Evolutionary conservation across 2,797 vertebrate genomes (phyloP).

Genomic region (Squalus acanthias): DNA sequence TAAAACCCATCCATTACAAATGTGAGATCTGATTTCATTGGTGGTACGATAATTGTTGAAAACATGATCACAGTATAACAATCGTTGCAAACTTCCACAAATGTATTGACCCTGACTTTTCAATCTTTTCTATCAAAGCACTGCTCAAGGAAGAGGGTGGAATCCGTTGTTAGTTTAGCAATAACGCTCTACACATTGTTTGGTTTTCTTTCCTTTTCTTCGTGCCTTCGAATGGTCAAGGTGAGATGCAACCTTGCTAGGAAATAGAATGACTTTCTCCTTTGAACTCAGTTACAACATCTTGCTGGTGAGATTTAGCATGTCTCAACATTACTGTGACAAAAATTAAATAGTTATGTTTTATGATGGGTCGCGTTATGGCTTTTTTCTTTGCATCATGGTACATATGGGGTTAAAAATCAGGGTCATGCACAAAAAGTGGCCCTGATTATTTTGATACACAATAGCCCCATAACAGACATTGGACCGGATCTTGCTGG

Average conservation of each 20-base stretch:
- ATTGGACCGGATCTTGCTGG: not conserved
- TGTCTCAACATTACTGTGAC: not conserved
- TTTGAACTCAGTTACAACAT: not conserved
- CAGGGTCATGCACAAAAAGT: not conserved
- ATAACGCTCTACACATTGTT: not conserved
- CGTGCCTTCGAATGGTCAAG: not conserved
- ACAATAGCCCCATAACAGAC: not conserved
- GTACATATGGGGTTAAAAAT: not conserved
- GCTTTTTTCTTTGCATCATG: not conserved
- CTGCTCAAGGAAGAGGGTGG: not conserved
- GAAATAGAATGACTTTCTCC: not conserved
- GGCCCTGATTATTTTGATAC: not conserved
- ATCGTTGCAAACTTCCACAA: not conserved
- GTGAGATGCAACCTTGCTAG: not conserved
- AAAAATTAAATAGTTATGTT: not conserved
- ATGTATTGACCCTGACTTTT: not conserved
- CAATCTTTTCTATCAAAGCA: not conserved
- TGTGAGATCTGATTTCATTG: not conserved
- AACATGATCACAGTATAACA: not conserved
- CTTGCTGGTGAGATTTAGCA: not conserved
- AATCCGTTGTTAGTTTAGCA: not conserved
- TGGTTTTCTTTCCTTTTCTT: not conserved
- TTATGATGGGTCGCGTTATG: not conserved
- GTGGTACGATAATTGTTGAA: not conserved
- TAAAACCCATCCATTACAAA: not conserved